Evolutionary conservation across 2,888 invertebrate genomes (phyloP).

Genomic region (Bhutanitis thaidina): DNA sequence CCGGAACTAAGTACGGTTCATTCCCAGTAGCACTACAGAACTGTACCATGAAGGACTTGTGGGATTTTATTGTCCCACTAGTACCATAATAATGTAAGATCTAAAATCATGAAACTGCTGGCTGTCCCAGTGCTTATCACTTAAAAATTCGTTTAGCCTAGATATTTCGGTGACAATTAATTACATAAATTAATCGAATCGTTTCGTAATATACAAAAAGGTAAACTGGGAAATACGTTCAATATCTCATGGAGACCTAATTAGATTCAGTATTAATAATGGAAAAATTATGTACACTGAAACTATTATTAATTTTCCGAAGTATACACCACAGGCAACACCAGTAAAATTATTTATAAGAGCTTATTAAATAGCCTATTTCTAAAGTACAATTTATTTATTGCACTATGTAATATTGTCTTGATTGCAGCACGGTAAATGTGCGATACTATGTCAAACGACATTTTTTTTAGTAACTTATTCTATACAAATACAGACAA

Average conservation of each 20-base stretch:
- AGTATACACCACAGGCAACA: slow-evolving; percentile 24
- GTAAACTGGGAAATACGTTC: slow-evolving; percentile 5
- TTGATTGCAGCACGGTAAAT: slow-evolving; percentile 26
- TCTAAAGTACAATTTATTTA: slow-evolving; percentile 43
- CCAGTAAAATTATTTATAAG: slow-evolving; percentile 26
- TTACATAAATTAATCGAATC: background rate
- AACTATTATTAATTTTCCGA: slow-evolving; percentile 2
- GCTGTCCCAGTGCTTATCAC: no score
- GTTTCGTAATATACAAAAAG: background rate
- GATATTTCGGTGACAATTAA: background rate
- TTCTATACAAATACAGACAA: background rate
- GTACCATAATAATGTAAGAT: no score
- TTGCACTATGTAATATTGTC: slow-evolving; percentile 51
- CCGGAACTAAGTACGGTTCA: no score
- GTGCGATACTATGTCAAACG: background rate
- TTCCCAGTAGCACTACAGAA: no score
- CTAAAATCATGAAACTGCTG: no score
- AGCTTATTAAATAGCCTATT: slow-evolving; percentile 21
- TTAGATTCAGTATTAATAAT: background rate
- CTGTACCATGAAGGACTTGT: no score
- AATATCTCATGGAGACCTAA: background rate
- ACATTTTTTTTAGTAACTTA: slow-evolving; percentile 2
- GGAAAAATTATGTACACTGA: slow-evolving; percentile 14
- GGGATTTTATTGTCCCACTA: no score
- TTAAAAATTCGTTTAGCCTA: no score